These are phyloP conservation scores for Montipora cactus DNA, from an alignment of 64 coral and sea anemone species.

Conservation along the genomic window DNA sequence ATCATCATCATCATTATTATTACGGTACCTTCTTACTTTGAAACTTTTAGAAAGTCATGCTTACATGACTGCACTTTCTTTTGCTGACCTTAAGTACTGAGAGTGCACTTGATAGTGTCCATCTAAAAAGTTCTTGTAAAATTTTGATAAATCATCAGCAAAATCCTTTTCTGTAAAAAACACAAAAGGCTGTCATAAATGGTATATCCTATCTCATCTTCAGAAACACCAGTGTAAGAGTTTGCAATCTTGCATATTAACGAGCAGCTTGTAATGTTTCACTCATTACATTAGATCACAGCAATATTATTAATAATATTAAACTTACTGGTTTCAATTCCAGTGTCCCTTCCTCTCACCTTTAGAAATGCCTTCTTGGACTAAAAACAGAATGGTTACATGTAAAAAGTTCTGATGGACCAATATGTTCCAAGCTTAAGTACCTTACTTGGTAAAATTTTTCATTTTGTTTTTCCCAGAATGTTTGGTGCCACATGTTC, in stretches of 20 bases:
- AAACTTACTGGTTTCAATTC: conserved; percentile 25
- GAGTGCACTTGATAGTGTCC: conserved; percentile 77
- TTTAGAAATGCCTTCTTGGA: conserved; percentile 42
- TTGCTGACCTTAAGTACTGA: conserved; percentile 76
- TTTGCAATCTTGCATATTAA: too few relatives aligned
- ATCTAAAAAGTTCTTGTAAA: conserved; percentile 94
- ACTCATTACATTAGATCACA: too few relatives aligned
- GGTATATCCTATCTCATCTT: too few relatives aligned
- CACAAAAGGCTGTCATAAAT: background rate
- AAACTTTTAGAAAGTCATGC: too few relatives aligned
- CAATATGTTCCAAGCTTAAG: background rate
- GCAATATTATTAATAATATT: too few relatives aligned
- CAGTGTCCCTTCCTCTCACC: conserved; percentile 3
- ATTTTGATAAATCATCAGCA: conserved; percentile 92
- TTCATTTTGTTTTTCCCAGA: conserved; percentile 92
- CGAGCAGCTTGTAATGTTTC: too few relatives aligned
- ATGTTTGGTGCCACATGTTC: conserved; percentile 84
- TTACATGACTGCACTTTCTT: background rate
- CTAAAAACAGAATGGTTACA: background rate
- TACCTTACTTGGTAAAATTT: conserved; percentile 81
- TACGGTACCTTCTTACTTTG: too few relatives aligned
- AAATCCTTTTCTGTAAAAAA: conserved; percentile 66
- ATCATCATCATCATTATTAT: too few relatives aligned
- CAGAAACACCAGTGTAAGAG: background rate
- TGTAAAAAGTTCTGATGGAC: background rate